Conservation (phyloP, 2,797 vertebrate species). For the Aphelocoma californica region DNA sequence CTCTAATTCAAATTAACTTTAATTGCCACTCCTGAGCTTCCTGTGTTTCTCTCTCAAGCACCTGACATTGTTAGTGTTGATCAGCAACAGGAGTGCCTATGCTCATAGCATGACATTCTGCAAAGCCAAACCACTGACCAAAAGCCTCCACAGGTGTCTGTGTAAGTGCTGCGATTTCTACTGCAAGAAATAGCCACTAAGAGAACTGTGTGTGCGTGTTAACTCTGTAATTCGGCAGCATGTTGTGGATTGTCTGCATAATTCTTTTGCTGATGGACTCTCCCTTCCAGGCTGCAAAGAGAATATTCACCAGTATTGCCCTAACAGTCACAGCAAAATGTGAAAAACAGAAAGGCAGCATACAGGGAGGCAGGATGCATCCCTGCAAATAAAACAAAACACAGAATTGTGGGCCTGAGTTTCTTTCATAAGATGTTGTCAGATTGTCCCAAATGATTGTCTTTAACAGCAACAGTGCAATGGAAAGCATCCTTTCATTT, state of each 20-base stretch:
- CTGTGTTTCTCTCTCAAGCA: not conserved
- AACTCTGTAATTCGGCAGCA: not conserved
- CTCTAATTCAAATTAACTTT: conserved; percentile 4
- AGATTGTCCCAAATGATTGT: not conserved
- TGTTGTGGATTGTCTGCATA: not conserved
- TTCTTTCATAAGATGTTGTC: not conserved
- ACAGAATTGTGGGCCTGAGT: not conserved
- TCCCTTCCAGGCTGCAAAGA: not conserved
- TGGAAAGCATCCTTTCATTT: not conserved
- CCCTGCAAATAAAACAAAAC: not conserved
- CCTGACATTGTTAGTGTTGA: not conserved
- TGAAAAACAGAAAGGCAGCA: not conserved
- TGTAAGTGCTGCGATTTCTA: not conserved
- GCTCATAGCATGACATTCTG: not conserved
- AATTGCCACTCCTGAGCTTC: conserved; percentile 21
- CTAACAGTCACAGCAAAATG: not conserved
- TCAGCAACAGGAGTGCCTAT: not conserved
- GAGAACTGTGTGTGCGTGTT: not conserved
- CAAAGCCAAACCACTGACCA: not conserved
- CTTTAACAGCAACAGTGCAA: not conserved
- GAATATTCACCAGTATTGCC: not conserved
- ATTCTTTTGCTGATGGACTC: not conserved
- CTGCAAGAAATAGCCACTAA: not conserved
- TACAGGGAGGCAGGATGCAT: not conserved
- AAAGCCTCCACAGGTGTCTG: not conserved